phyloP scores from a whole-genome alignment of 2,113 vertebrate genomes.

The Ondatra zibethicus region DNA sequence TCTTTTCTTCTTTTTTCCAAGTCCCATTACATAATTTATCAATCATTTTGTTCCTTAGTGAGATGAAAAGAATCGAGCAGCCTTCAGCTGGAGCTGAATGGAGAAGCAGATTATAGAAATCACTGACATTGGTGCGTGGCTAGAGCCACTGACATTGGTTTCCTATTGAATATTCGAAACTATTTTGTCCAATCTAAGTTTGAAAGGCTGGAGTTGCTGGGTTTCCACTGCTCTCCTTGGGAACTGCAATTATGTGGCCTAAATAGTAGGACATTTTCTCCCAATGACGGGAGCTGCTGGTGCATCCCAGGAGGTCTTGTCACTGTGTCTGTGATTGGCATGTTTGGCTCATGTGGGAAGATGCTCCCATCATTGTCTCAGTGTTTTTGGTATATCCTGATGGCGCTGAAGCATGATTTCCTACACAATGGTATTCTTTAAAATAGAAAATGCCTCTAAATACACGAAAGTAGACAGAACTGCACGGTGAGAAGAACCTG shows the following conservation, averaged over 20 bases:
- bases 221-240: conserved; percentile 24
- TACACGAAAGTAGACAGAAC: not conserved
- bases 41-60: conserved; percentile 75
- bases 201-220: conserved; percentile 56
- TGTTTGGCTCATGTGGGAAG: conserved; percentile 52
- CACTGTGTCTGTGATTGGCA: not conserved
- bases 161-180: conserved; percentile 62
- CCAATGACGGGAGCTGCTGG: not conserved
- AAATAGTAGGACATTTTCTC: conserved; percentile 20
- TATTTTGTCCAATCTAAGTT: conserved; percentile 67
- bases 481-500: not conserved
- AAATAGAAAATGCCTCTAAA: not conserved
- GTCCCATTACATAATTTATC: conserved; percentile 65
- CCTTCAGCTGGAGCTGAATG: conserved; percentile 66
- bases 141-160: conserved; percentile 57
- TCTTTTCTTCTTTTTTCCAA: conserved; percentile 3
- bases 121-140: conserved; percentile 73
- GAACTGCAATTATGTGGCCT: conserved; percentile 24
- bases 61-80: conserved; percentile 69
- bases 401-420: not conserved
- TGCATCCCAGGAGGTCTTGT: not conserved
- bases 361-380: not conserved
- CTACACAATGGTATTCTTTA: not conserved
- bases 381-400: not conserved
- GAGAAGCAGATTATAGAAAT: conserved; percentile 74